These are phyloP conservation scores for Merluccius polli DNA, from an alignment of 2,797 vertebrate species.

Conservation along the genomic window DNA sequence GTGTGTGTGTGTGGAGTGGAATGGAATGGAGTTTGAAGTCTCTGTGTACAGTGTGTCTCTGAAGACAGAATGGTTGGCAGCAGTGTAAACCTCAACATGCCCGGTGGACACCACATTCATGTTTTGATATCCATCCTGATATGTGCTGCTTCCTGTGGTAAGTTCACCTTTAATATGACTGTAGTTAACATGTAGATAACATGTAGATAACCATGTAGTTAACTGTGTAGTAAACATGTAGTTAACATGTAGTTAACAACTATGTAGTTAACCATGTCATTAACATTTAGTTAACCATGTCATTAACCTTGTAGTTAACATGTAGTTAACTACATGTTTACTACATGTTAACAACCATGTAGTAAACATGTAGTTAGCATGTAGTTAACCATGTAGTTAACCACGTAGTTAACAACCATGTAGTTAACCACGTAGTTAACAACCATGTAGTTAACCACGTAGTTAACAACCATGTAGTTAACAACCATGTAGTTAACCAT, in stretches of 20 bases:
- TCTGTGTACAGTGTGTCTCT: neutral
- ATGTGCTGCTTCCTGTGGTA: neutral
- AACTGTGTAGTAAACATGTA: too few relatives aligned
- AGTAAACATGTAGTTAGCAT: neutral
- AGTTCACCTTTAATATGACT: neutral
- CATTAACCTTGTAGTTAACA: neutral
- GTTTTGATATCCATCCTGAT: neutral
- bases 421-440: too few relatives aligned
- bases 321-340: too few relatives aligned
- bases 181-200: neutral
- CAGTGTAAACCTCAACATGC: too few relatives aligned
- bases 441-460: too few relatives aligned
- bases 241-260: too few relatives aligned
- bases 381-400: too few relatives aligned
- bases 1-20: neutral
- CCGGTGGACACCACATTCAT: neutral
- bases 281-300: neutral
- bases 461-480: too few relatives aligned
- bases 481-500: too few relatives aligned
- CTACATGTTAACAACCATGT: neutral
- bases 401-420: too few relatives aligned
- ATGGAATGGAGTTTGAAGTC: too few relatives aligned
- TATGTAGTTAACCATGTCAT: neutral
- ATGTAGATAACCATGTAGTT: too few relatives aligned
- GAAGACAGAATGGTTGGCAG: neutral